These are phyloP conservation scores for Morus bassanus DNA, from an alignment of 2,797 vertebrate genomes.

Conservation along the genomic window DNA sequence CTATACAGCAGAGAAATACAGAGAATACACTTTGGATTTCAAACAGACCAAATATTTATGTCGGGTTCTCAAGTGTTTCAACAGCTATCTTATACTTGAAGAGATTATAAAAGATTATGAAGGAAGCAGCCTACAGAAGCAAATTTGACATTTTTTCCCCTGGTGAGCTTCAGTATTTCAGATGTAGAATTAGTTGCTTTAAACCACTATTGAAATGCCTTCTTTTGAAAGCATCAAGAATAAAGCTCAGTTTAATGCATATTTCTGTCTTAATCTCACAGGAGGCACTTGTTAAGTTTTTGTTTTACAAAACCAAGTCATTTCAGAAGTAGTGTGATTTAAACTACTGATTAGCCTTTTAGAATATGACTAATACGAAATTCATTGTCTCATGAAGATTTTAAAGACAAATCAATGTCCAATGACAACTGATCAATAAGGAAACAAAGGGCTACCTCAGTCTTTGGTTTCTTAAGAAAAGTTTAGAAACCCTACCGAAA, in stretches of 20 bases:
- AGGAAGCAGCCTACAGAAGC: background rate
- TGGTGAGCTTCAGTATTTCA: background rate
- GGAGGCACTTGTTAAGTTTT: background rate
- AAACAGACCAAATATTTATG: constrained; percentile 28
- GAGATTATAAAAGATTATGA: background rate
- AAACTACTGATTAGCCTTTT: background rate
- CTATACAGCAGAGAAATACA: background rate
- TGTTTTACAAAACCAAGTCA: background rate
- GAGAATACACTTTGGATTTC: background rate
- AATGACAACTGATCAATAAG: background rate
- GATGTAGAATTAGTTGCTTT: background rate
- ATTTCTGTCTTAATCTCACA: background rate
- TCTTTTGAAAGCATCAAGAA: background rate
- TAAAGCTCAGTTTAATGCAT: background rate
- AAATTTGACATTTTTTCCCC: background rate
- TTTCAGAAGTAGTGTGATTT: background rate
- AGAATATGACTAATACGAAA: background rate
- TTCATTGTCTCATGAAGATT: background rate
- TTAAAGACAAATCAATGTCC: background rate
- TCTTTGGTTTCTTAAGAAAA: background rate
- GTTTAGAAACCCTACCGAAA: background rate
- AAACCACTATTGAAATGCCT: background rate
- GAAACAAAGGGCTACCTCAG: background rate
- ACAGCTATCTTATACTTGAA: background rate
- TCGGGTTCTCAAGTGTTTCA: background rate